phyloP scores from a whole-genome alignment of 2,888 invertebrate species.

The Exocentrus adspersus region DNA sequence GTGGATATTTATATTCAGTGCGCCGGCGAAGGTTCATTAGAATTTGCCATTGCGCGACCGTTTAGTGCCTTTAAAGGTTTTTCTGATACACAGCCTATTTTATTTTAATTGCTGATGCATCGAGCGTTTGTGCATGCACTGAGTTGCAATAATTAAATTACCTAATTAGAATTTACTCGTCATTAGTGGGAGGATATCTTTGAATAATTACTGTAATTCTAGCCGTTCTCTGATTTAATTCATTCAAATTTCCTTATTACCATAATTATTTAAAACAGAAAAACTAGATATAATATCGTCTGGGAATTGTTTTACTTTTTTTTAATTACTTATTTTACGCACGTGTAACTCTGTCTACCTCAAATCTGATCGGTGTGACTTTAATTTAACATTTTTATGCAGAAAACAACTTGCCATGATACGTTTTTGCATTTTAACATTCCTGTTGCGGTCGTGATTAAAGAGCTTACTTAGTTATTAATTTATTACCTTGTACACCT shows the following conservation, averaged over 20 bases:
- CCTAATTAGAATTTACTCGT: constrained; percentile 1
- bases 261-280: not conserved
- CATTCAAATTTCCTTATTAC: not conserved
- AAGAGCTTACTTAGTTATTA: not conserved
- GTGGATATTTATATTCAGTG: constrained; percentile 10
- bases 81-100: not conserved
- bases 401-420: not conserved
- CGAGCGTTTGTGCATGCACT: not conserved
- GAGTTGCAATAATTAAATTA: not conserved
- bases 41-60: constrained; percentile 5
- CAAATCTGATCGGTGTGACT: not conserved
- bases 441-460: not conserved
- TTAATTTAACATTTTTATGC: not conserved
- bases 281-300: not conserved
- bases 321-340: constrained; percentile 14
- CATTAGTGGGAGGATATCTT: not conserved
- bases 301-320: not conserved
- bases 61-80: constrained; percentile 2
- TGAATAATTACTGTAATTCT: not conserved
- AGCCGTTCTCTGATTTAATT: not conserved
- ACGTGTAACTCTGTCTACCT: not conserved
- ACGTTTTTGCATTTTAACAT: not conserved
- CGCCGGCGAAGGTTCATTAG: constrained; percentile 1
- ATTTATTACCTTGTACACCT: not conserved
- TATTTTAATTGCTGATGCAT: constrained; percentile 4